Percentiles rank a stretch among this genome's conserved stretches.
These are phyloP conservation scores for Epinephelus awoara DNA, from an alignment of 2,797 vertebrate genomes.

Conservation along the genomic window DNA sequence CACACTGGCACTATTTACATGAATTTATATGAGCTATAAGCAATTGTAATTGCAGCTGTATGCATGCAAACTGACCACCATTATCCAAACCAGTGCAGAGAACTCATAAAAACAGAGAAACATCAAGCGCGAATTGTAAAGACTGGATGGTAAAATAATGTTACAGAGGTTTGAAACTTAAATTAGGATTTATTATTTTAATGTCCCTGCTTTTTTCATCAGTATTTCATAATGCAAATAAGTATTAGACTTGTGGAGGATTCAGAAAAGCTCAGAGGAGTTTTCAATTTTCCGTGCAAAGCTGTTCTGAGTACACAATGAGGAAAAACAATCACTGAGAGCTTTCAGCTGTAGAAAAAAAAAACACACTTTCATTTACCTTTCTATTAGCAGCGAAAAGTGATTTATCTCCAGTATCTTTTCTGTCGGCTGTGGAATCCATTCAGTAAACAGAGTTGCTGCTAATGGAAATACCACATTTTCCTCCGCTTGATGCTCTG, in stretches of 20 bases:
- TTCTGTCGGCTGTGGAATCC: conserved; percentile 73
- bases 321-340: conserved; percentile 44
- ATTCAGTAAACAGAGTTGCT: conserved; percentile 69
- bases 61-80: neutral
- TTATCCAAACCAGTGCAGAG: too few relatives aligned
- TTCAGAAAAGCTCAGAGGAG: neutral
- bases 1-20: neutral
- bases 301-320: neutral
- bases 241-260: neutral
- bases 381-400: conserved; percentile 27
- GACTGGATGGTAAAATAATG: neutral
- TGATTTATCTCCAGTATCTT: conserved; percentile 61
- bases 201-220: neutral
- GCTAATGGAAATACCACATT: conserved; percentile 84
- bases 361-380: neutral
- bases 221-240: neutral
- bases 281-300: neutral
- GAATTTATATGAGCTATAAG: neutral
- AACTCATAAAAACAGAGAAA: neutral
- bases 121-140: neutral
- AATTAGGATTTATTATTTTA: neutral
- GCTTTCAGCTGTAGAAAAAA: neutral
- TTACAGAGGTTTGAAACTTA: neutral
- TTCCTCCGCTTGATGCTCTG: conserved; percentile 61
- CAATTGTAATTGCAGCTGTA: too few relatives aligned